These are phyloP conservation scores for Sminthurinus signatus DNA, from an alignment of 1,140 invertebrate species.

Conservation along the genomic window DNA sequence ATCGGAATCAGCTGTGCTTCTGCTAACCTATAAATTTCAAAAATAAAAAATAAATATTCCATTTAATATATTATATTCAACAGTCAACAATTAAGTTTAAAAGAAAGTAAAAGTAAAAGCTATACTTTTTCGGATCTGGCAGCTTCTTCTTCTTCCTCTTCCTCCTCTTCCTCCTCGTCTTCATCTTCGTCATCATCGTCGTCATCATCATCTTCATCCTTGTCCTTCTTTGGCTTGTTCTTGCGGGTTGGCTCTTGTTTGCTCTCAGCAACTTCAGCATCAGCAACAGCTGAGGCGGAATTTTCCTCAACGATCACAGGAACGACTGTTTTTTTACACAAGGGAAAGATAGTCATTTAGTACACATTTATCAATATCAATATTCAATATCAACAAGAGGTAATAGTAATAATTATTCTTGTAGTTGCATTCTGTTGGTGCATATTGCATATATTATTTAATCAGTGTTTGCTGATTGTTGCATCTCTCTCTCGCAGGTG, in stretches of 20 bases:
- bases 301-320: slow-evolving; percentile 38
- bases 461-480: too few relatives aligned
- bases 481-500: too few relatives aligned
- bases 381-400: too few relatives aligned
- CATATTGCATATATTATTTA: too few relatives aligned
- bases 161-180: slow-evolving; percentile 38
- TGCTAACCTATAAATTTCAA: slow-evolving; percentile 29
- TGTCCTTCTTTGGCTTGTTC: slow-evolving; percentile 28
- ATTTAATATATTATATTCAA: too few relatives aligned
- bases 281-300: slow-evolving; percentile 3
- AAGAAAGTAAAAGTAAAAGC: too few relatives aligned
- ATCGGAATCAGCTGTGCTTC: slow-evolving; percentile 25
- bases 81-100: too few relatives aligned
- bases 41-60: too few relatives aligned
- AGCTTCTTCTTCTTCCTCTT: slow-evolving; percentile 27
- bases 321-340: slow-evolving; percentile 26
- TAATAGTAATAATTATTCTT: too few relatives aligned
- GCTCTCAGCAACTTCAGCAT: slow-evolving; percentile 14
- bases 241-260: slow-evolving; percentile 11
- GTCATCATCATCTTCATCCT: slow-evolving; percentile 38
- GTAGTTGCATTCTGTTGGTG: too few relatives aligned
- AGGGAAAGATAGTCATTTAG: too few relatives aligned
- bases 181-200: slow-evolving; percentile 40
- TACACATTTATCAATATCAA: too few relatives aligned
- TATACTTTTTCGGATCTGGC: slow-evolving; percentile 33